These are phyloP conservation scores for Aelia acuminata DNA, from an alignment of 2,888 invertebrate species.

Conservation along the genomic window DNA sequence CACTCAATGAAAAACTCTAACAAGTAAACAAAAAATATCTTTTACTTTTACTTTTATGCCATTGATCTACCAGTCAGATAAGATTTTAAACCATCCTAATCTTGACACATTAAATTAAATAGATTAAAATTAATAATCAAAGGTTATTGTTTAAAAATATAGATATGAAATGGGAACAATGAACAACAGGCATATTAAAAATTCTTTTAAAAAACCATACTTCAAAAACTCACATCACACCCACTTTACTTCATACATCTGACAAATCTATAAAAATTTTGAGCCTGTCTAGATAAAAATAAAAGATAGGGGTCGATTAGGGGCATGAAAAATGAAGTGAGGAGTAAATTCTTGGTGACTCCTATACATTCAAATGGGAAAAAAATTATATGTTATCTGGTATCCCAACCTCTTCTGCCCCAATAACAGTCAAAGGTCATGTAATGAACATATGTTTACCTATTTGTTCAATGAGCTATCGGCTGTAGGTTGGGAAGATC, in stretches of 20 bases:
- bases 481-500: background rate
- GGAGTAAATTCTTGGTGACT: background rate
- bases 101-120: background rate
- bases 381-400: background rate
- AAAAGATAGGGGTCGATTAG: background rate
- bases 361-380: background rate
- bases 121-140: background rate
- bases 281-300: background rate
- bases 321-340: background rate
- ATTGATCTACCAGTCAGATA: background rate
- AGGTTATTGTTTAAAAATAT: background rate
- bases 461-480: background rate
- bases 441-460: conserved; percentile 58
- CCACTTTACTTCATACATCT: conserved; percentile 40
- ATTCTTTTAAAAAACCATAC: background rate
- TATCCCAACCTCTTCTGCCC: background rate
- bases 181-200: background rate
- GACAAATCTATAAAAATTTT: background rate
- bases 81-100: background rate
- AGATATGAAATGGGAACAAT: background rate
- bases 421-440: conserved; percentile 53
- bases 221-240: conserved; percentile 27
- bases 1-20: background rate
- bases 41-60: too few relatives aligned
- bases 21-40: background rate